A percentile compares a stretch with the other conserved stretches of the same genome.
These are phyloP conservation scores for Anolis apletophallus DNA, from an alignment of 2,797 vertebrate species.

Conservation along the genomic window DNA sequence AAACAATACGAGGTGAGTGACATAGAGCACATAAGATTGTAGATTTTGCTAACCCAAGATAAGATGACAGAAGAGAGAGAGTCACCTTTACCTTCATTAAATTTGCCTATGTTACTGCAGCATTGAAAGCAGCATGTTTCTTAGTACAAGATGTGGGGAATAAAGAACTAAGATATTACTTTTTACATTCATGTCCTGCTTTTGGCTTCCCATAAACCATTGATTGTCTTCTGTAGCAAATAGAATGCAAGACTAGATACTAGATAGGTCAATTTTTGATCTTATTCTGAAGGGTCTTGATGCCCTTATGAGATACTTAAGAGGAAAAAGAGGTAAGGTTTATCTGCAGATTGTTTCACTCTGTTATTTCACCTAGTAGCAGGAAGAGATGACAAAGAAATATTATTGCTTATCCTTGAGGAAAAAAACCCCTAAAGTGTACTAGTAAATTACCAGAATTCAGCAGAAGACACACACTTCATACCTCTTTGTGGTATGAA, in stretches of 20 bases:
- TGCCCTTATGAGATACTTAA: background rate
- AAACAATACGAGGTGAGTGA: no score
- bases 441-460: background rate
- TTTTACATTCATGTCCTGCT: no score
- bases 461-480: background rate
- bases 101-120: no score
- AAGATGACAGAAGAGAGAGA: no score
- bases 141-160: no score
- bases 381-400: background rate
- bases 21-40: no score
- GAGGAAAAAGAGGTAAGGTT: background rate
- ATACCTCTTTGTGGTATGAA: background rate
- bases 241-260: background rate
- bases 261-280: background rate
- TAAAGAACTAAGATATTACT: no score
- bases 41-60: no score
- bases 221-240: background rate
- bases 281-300: background rate
- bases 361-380: background rate
- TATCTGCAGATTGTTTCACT: background rate
- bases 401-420: background rate
- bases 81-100: no score
- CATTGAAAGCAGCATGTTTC: no score
- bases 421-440: background rate
- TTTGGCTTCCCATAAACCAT: background rate